These are phyloP conservation scores for Neodon shergylaensis DNA, from an alignment of 2,113 vertebrate species.

Conservation along the genomic window DNA sequence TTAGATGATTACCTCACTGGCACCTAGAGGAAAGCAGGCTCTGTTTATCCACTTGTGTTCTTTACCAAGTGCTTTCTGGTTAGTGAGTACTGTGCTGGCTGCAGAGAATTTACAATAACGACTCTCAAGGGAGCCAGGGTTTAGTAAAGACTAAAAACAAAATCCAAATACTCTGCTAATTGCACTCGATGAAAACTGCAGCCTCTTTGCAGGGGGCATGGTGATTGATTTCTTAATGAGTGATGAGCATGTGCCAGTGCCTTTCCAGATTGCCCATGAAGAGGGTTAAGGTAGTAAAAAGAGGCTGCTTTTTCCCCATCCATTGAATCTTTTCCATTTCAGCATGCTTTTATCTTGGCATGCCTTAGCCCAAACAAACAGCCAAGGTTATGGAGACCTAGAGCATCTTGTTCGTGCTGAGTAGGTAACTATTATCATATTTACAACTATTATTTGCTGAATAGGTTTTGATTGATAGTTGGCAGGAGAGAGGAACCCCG, in stretches of 20 bases:
- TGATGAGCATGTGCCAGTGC: not conserved
- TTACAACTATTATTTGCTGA: not conserved
- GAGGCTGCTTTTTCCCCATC: not conserved
- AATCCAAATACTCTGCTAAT: not conserved
- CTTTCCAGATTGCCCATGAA: not conserved
- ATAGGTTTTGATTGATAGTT: slow-evolving; percentile 43
- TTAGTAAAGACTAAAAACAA: slow-evolving; percentile 44
- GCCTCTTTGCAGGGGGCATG: not conserved
- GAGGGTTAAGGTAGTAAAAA: not conserved
- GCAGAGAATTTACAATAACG: not conserved
- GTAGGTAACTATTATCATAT: not conserved
- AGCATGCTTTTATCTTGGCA: not conserved
- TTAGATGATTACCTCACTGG: slow-evolving; percentile 47
- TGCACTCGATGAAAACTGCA: not conserved
- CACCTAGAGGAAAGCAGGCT: slow-evolving; percentile 49
- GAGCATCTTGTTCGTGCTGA: not conserved
- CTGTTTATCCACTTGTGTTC: slow-evolving; percentile 24
- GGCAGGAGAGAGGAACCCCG: not conserved
- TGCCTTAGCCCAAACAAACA: slow-evolving; percentile 28
- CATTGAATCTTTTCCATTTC: slow-evolving; percentile 21
- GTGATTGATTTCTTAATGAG: slow-evolving; percentile 25
- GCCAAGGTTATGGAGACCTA: not conserved
- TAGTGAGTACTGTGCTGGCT: not conserved
- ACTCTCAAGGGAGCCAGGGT: not conserved
- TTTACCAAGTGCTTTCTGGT: slow-evolving; percentile 21